These are phyloP conservation scores for Orientallactaga sibirica DNA, from an alignment of 2,797 vertebrate genomes.

Conservation along the genomic window DNA sequence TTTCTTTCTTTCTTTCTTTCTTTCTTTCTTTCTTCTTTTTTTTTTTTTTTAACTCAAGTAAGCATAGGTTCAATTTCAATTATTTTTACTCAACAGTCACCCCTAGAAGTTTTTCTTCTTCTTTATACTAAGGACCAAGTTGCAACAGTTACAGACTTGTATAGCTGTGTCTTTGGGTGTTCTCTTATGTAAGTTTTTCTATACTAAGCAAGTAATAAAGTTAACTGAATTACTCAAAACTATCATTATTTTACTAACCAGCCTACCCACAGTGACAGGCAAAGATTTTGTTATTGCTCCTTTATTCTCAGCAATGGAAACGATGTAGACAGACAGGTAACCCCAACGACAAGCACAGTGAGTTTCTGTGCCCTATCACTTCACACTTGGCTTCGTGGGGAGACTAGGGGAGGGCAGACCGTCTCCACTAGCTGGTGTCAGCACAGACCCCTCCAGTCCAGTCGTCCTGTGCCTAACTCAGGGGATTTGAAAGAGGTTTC, in stretches of 20 bases:
- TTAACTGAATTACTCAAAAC: constrained; percentile 45
- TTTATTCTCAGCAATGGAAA: constrained; percentile 60
- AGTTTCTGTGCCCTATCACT: constrained; percentile 80
- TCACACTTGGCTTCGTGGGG: constrained; percentile 84
- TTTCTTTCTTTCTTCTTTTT: background rate
- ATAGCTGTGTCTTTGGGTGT: background rate
- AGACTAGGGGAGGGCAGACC: constrained; percentile 84
- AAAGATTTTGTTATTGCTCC: constrained; percentile 11
- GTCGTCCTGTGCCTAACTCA: constrained; percentile 8
- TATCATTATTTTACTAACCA: background rate
- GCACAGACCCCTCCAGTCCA: background rate
- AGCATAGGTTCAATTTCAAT: constrained; percentile 51
- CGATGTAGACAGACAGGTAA: constrained; percentile 81
- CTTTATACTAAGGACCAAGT: constrained; percentile 57
- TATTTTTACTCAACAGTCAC: constrained; percentile 47
- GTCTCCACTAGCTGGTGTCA: constrained; percentile 68
- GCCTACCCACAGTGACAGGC: background rate
- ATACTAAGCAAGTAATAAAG: constrained; percentile 17
- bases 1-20: background rate
- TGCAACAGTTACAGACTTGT: constrained; percentile 33
- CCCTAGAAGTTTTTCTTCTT: background rate
- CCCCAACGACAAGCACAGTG: constrained; percentile 77
- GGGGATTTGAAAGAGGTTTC: background rate
- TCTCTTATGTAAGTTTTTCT: background rate
- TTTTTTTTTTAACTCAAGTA: constrained; percentile 32